Evolutionary conservation across 2,113 vertebrate species (phyloP).

Genomic region (Ahaetulla prasina): DNA sequence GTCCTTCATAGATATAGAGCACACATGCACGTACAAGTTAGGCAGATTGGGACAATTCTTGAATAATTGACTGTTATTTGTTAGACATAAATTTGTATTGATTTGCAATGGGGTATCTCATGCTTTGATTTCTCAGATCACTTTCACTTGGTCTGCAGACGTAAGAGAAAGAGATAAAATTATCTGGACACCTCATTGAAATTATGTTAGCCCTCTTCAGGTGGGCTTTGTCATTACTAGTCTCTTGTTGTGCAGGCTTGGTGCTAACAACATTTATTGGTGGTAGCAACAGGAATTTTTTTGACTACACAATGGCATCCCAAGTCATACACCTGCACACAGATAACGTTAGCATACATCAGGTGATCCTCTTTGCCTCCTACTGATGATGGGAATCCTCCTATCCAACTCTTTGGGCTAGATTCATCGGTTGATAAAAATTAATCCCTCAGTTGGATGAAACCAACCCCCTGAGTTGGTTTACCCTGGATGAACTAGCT

Average conservation of each 20-base stretch:
- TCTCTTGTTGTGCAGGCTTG: neutral
- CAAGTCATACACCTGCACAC: neutral
- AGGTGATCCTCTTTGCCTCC: neutral
- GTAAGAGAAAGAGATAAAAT: neutral
- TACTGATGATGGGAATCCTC: neutral
- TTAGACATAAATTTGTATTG: neutral
- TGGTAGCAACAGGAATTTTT: neutral
- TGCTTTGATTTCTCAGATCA: neutral
- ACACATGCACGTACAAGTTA: neutral
- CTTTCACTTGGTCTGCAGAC: neutral
- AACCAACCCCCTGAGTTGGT: neutral
- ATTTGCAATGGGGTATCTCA: neutral
- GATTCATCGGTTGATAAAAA: neutral
- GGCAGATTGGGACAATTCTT: neutral
- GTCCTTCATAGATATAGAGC: neutral
- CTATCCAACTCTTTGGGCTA: neutral
- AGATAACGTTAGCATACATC: neutral
- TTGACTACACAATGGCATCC: neutral
- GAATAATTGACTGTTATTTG: neutral
- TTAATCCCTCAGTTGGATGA: neutral
- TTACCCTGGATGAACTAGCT: neutral
- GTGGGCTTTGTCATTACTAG: neutral
- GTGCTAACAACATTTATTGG: neutral
- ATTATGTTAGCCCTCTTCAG: neutral
- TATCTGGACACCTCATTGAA: neutral